phyloP scores from a whole-genome alignment of 2,113 vertebrate species.

The Oryzias woworae region DNA sequence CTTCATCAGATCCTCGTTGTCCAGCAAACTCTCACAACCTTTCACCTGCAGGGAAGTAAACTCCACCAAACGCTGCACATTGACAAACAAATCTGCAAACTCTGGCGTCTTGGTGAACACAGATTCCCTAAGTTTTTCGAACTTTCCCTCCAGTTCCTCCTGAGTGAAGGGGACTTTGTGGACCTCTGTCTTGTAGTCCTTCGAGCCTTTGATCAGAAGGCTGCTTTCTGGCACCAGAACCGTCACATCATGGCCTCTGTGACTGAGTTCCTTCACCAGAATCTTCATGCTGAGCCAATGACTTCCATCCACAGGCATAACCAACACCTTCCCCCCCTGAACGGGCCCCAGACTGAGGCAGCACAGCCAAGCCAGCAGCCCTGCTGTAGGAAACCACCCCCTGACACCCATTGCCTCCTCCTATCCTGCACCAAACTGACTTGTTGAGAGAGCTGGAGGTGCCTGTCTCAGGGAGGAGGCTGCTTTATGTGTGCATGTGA shows the following conservation, averaged over 20 bases:
- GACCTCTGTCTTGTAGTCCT: conserved; percentile 56
- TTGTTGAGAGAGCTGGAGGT: conserved; percentile 3
- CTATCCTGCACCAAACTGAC: neutral
- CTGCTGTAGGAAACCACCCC: conserved; percentile 43
- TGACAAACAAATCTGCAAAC: conserved; percentile 21
- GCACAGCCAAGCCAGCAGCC: conserved; percentile 59
- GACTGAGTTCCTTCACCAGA: conserved; percentile 77
- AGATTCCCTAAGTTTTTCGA: neutral
- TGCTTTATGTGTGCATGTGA: conserved; percentile 20
- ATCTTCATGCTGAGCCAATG: conserved; percentile 87
- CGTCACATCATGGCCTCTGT: conserved; percentile 78
- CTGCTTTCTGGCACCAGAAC: conserved; percentile 78
- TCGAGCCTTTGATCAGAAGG: conserved; percentile 48
- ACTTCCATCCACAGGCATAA: conserved; percentile 83
- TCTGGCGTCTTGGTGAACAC: conserved; percentile 30
- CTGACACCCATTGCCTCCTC: conserved; percentile 47
- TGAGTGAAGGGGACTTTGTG: conserved; percentile 66
- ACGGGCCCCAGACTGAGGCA: conserved; percentile 42
- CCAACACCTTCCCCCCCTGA: conserved; percentile 77
- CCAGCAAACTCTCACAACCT: conserved; percentile 71
- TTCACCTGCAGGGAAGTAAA: conserved; percentile 59
- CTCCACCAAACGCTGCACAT: conserved; percentile 40
- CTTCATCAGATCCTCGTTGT: conserved; percentile 69
- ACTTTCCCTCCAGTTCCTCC: conserved; percentile 45
- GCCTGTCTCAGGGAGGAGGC: conserved; percentile 3